Conservation (phyloP, 2,113 vertebrate species). For the Myocastor coypus region DNA sequence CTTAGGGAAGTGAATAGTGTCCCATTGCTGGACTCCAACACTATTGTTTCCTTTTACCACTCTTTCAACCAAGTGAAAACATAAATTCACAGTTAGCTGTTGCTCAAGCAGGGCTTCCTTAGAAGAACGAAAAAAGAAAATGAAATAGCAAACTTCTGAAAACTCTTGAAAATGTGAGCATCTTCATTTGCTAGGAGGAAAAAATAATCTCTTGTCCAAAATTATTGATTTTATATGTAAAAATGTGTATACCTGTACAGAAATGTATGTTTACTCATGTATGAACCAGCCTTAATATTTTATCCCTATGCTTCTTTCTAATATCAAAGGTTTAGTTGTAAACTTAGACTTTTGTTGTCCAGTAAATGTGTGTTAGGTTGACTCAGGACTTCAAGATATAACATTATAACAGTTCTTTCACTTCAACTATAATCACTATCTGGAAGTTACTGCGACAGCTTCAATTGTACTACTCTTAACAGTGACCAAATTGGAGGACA, state of each 20-base stretch:
- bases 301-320: conserved; percentile 75
- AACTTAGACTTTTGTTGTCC: background rate
- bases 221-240: background rate
- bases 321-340: conserved; percentile 70
- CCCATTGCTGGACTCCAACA: background rate
- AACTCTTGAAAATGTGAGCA: background rate
- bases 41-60: background rate
- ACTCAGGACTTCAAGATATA: background rate
- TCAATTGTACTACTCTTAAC: background rate
- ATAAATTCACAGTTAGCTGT: background rate
- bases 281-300: background rate
- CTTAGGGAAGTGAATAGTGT: background rate
- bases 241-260: background rate
- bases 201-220: background rate
- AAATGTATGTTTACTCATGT: background rate
- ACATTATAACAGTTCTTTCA: background rate
- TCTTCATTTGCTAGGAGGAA: background rate
- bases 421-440: background rate
- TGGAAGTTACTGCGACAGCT: background rate
- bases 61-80: background rate
- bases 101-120: background rate
- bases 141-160: background rate
- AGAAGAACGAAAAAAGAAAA: background rate
- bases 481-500: background rate
- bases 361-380: background rate